Evolutionary conservation across 2,113 vertebrate species (phyloP).

Genomic region (Gymnogyps californianus): DNA sequence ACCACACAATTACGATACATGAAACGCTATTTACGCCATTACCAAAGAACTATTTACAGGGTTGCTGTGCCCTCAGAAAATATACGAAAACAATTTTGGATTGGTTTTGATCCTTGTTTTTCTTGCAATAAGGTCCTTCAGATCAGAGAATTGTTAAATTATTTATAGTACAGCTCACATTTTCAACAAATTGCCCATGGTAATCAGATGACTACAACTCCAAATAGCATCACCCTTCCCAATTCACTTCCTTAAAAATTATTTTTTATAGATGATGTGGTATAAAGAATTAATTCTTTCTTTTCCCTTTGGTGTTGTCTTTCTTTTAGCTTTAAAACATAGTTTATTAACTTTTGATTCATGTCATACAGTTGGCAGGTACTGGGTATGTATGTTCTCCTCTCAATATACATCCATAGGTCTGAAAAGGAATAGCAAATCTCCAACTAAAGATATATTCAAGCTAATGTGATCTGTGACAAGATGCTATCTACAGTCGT

Average conservation of each 20-base stretch:
- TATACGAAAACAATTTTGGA: background rate
- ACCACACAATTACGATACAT: background rate
- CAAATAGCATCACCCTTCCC: background rate
- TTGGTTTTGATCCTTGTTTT: background rate
- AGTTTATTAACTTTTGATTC: background rate
- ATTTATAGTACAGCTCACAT: background rate
- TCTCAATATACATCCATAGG: background rate
- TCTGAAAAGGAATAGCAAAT: background rate
- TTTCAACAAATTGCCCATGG: background rate
- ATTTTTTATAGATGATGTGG: background rate
- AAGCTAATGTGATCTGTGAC: background rate
- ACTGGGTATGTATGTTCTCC: background rate
- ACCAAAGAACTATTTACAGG: background rate
- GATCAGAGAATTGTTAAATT: background rate
- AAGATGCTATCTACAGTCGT: background rate
- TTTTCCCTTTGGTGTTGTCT: background rate
- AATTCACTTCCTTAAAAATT: background rate
- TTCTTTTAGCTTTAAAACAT: background rate
- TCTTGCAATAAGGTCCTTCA: background rate
- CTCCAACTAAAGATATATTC: background rate
- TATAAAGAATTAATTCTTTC: background rate
- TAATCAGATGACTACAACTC: background rate
- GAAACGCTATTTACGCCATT: background rate
- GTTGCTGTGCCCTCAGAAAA: background rate
- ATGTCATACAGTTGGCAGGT: background rate